Percentiles rank a stretch among this genome's conserved stretches.
Conservation (phyloP, 2,888 invertebrate species). For the Xestia ashworthii region DNA sequence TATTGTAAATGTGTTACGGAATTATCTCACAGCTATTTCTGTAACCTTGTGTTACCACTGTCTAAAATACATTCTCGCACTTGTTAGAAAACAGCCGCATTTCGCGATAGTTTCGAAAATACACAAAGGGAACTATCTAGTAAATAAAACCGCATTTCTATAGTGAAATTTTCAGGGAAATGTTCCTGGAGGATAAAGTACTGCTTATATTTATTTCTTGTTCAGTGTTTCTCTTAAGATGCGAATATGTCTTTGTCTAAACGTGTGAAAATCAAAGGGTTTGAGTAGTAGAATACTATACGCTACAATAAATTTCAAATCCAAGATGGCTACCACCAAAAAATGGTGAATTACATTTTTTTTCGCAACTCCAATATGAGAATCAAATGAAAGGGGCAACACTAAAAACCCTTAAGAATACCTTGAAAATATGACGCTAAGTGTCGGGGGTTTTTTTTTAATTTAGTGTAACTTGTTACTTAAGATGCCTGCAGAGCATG, state of each 20-base stretch:
- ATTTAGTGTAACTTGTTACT: too few relatives aligned
- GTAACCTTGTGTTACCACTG: constrained; percentile 2
- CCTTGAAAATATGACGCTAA: too few relatives aligned
- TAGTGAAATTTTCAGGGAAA: constrained; percentile 31
- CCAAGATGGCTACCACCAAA: too few relatives aligned
- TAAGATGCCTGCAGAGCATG: too few relatives aligned
- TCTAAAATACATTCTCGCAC: neutral
- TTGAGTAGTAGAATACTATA: too few relatives aligned
- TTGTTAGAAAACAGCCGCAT: constrained; percentile 32
- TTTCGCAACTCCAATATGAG: too few relatives aligned
- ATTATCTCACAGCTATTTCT: constrained; percentile 1
- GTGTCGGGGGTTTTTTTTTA: too few relatives aligned
- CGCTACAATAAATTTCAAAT: too few relatives aligned
- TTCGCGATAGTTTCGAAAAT: constrained; percentile 24
- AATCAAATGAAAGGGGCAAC: too few relatives aligned
- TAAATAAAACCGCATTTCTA: constrained; percentile 45
- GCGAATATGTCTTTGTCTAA: constrained; percentile 11
- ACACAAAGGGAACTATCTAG: constrained; percentile 23
- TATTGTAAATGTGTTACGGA: too few relatives aligned
- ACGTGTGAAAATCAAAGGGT: neutral
- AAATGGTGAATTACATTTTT: too few relatives aligned
- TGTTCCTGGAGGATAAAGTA: constrained; percentile 12
- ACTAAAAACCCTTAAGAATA: too few relatives aligned
- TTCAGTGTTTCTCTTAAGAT: constrained; percentile 1
- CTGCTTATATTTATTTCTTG: constrained; percentile 24